Conservation (phyloP, 2,113 vertebrate genomes). For the Nipponia nippon region DNA sequence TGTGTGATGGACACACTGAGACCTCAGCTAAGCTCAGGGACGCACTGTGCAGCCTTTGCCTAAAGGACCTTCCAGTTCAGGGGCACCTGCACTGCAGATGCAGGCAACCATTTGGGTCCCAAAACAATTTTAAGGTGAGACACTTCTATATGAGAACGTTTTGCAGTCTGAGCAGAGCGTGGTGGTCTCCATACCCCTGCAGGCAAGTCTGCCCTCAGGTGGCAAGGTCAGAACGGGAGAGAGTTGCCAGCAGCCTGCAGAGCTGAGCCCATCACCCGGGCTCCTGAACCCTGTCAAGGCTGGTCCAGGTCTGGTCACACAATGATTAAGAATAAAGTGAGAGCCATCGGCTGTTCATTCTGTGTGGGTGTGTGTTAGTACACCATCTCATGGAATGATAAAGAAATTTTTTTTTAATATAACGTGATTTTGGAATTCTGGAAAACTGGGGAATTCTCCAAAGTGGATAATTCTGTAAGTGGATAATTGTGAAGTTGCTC, state of each 20-base stretch:
- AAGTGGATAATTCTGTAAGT: background rate
- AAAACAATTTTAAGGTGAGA: background rate
- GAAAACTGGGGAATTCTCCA: background rate
- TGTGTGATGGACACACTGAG: accelerated
- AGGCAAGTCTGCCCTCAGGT: background rate
- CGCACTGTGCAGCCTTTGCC: background rate
- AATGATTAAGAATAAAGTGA: background rate
- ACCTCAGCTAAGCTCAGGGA: background rate
- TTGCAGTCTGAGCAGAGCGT: background rate
- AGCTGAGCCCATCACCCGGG: background rate
- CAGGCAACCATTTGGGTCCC: background rate
- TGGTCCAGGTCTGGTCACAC: background rate
- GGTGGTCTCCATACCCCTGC: background rate
- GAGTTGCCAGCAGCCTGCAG: background rate
- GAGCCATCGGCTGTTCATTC: background rate
- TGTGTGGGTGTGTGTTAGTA: background rate
- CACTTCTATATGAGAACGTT: accelerated
- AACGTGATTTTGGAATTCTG: background rate
- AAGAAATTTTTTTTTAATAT: background rate
- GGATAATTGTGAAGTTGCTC: background rate
- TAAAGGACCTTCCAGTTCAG: background rate
- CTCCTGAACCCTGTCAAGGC: too few relatives aligned
- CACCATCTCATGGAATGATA: background rate
- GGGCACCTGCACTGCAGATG: background rate
- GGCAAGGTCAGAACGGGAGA: background rate